A percentile compares a stretch with the other conserved stretches of the same genome.
These are phyloP conservation scores for Holothuria leucospilota DNA, from an alignment of 53 echinoderm and acorn worm genomes.

Conservation along the genomic window DNA sequence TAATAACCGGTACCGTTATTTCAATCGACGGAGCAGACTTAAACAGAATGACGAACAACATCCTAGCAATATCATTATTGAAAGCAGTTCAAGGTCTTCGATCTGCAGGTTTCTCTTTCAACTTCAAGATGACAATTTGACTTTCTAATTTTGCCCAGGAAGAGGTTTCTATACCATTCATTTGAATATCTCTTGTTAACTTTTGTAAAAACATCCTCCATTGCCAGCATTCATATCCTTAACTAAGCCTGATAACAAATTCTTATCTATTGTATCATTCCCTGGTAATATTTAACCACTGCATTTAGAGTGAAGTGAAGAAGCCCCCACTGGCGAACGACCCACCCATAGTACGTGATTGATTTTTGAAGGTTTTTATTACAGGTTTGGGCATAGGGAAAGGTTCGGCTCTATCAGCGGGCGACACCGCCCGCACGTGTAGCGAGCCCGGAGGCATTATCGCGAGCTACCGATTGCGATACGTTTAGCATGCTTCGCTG, in stretches of 20 bases:
- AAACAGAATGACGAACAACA: no score
- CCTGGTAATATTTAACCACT: neutral
- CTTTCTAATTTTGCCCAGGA: slow-evolving; percentile 8
- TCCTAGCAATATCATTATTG: no score
- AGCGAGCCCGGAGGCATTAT: slow-evolving; percentile 14
- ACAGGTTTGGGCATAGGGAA: slow-evolving; percentile 1
- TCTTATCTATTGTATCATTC: slow-evolving; percentile 18
- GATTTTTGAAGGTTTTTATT: slow-evolving; percentile 21
- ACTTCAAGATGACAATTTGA: neutral
- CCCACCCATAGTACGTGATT: slow-evolving; percentile 4
- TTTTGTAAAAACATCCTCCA: slow-evolving; percentile 28
- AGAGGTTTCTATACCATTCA: neutral
- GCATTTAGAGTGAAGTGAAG: neutral
- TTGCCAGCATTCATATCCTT: neutral
- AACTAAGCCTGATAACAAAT: slow-evolving; percentile 21
- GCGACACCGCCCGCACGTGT: slow-evolving; percentile 27
- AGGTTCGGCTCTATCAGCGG: neutral
- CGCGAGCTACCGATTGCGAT: neutral
- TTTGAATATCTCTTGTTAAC: slow-evolving; percentile 6
- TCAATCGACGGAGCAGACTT: no score
- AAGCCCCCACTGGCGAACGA: neutral
- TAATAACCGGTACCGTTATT: no score
- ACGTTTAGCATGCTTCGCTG: slow-evolving; percentile 12
- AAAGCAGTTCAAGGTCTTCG: no score
- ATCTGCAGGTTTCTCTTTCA: no score